These are phyloP conservation scores for Theodoxus fluviatilis DNA, from an alignment of 2,888 invertebrate species.

Conservation along the genomic window DNA sequence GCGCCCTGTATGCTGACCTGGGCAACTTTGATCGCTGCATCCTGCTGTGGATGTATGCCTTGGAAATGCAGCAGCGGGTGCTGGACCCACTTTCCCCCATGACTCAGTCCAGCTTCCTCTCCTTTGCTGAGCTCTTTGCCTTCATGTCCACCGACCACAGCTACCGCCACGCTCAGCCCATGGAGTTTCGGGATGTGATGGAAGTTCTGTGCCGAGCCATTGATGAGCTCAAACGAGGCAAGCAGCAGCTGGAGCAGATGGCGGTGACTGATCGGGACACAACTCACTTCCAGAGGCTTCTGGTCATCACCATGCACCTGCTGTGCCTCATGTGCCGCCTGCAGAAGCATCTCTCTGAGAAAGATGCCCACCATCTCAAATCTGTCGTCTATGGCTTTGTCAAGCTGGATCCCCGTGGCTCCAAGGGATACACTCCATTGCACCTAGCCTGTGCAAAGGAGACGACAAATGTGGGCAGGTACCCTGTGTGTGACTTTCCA, in stretches of 20 bases:
- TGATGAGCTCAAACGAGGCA: conserved; percentile 67
- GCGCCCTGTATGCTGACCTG: conserved; percentile 88
- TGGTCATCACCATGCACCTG: conserved; percentile 83
- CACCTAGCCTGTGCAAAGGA: conserved; percentile 87
- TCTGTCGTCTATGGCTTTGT: conserved; percentile 74
- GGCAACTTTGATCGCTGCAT: conserved; percentile 90
- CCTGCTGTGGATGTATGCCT: conserved; percentile 93
- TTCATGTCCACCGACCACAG: conserved; percentile 86
- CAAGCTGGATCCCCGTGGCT: conserved; percentile 72
- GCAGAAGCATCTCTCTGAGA: conserved; percentile 45
- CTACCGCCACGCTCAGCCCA: conserved; percentile 73
- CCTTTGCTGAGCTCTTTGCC: conserved; percentile 85
- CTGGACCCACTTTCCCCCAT: conserved; percentile 91
- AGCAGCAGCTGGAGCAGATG: conserved; percentile 56
- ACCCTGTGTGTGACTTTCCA: conserved; percentile 77
- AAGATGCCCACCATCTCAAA: conserved; percentile 25
- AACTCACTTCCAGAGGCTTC: conserved; percentile 81
- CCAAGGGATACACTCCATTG: conserved; percentile 64
- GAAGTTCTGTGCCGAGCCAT: conserved; percentile 84
- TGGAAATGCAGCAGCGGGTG: conserved; percentile 94
- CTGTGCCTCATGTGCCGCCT: conserved; percentile 61
- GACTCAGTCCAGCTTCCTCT: conserved; percentile 92
- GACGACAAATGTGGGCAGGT: conserved; percentile 73
- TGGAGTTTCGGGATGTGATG: conserved; percentile 82
- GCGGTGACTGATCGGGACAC: conserved; percentile 71